phyloP scores from a whole-genome alignment of 2,113 vertebrate genomes.

The Zosterops hypoxanthus region DNA sequence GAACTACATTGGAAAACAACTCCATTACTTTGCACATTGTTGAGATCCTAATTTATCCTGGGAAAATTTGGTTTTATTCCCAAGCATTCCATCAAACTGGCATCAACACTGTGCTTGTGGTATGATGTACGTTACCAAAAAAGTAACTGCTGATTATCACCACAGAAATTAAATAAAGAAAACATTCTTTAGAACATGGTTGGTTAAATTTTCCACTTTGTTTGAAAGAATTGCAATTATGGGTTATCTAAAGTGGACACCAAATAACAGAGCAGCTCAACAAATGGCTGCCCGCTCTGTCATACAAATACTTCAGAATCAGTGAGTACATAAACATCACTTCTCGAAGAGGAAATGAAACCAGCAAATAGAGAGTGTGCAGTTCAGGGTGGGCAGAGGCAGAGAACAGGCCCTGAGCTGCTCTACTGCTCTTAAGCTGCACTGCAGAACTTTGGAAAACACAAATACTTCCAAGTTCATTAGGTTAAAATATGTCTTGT shows the following conservation, averaged over 20 bases:
- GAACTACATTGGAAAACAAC: background rate
- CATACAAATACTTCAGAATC: background rate
- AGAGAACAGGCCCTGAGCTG: background rate
- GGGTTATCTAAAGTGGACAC: background rate
- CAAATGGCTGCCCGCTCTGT: background rate
- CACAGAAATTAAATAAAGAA: background rate
- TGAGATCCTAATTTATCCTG: background rate
- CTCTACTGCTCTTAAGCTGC: background rate
- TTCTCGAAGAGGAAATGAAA: background rate
- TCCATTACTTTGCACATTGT: background rate
- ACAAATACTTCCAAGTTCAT: background rate
- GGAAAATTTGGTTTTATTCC: background rate
- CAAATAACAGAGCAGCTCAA: constrained; percentile 21
- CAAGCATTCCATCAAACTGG: background rate
- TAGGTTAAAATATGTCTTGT: background rate
- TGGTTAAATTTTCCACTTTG: background rate
- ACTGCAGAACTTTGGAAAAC: background rate
- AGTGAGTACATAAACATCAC: background rate
- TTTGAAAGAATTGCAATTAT: constrained; percentile 16
- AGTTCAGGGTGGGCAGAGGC: background rate
- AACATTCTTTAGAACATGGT: background rate
- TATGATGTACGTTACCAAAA: background rate
- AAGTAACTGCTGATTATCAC: background rate
- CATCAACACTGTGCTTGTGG: background rate
- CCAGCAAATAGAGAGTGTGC: background rate